Percentiles rank a stretch among this genome's conserved stretches.
phyloP scores from a whole-genome alignment of 2,888 invertebrate genomes.

The Cheilosia pagana region DNA sequence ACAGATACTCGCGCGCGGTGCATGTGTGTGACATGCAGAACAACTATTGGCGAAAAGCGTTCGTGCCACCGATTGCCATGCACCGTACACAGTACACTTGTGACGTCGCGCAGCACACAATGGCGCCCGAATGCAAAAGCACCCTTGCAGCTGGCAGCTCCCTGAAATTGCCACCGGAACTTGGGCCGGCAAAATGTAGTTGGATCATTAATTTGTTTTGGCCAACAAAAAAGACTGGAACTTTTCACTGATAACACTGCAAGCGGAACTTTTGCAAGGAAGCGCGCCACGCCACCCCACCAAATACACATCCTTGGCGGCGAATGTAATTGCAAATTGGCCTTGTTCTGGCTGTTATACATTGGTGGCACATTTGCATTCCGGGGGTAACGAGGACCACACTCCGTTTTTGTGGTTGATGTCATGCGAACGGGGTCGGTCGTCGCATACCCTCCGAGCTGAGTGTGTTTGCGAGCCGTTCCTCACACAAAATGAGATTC shows the following conservation, averaged over 20 bases:
- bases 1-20: slow-evolving; percentile 37
- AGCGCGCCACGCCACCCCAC: slow-evolving; percentile 23
- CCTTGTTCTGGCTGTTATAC: slow-evolving; percentile 43
- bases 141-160: background rate
- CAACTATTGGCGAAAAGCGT: slow-evolving; percentile 60
- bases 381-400: slow-evolving; percentile 28
- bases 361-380: slow-evolving; percentile 67
- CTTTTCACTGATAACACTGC: slow-evolving; percentile 68
- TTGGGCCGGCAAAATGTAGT: slow-evolving; percentile 69
- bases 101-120: slow-evolving; percentile 60
- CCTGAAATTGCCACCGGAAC: slow-evolving; percentile 72
- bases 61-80: slow-evolving; percentile 72
- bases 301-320: slow-evolving; percentile 16
- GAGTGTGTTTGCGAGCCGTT: slow-evolving; percentile 47
- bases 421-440: slow-evolving; percentile 65
- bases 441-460: slow-evolving; percentile 51
- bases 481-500: slow-evolving; percentile 69
- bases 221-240: slow-evolving; percentile 37
- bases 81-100: slow-evolving; percentile 38
- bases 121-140: slow-evolving; percentile 26
- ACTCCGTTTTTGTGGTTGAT: slow-evolving; percentile 51
- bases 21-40: slow-evolving; percentile 64
- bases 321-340: slow-evolving; percentile 69
- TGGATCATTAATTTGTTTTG: slow-evolving; percentile 73
- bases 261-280: slow-evolving; percentile 61